Evolutionary conservation across 2,113 vertebrate genomes (phyloP).

Genomic region (Sus scrofa): DNA sequence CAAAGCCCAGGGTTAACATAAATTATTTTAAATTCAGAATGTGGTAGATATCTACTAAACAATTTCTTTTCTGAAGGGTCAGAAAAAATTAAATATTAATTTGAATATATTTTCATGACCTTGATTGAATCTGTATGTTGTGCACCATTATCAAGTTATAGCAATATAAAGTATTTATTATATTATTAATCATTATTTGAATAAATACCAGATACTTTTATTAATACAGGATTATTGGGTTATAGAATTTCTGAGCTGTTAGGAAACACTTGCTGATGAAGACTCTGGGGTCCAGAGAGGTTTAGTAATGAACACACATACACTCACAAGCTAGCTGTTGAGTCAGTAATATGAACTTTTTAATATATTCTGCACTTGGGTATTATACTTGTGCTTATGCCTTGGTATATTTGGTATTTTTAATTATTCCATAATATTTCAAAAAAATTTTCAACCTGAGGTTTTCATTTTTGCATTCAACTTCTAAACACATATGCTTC

Average conservation of each 20-base stretch:
- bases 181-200: constrained; percentile 7
- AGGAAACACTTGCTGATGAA: background rate
- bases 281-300: background rate
- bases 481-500: background rate
- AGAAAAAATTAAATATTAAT: constrained; percentile 9
- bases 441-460: background rate
- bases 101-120: constrained; percentile 41
- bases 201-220: constrained; percentile 7
- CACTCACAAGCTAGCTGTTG: background rate
- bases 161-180: background rate
- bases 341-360: background rate
- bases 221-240: constrained; percentile 34
- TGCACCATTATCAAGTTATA: background rate
- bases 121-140: constrained; percentile 12
- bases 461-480: constrained; percentile 45
- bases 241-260: constrained; percentile 16
- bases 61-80: constrained; percentile 21
- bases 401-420: constrained; percentile 51
- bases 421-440: background rate
- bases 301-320: background rate
- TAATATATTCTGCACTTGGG: background rate
- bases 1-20: constrained; percentile 43
- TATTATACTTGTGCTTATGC: background rate
- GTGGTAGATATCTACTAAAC: background rate
- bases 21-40: constrained; percentile 56